These are phyloP conservation scores for Tachycineta bicolor DNA, from an alignment of 2,113 vertebrate genomes.

Conservation along the genomic window DNA sequence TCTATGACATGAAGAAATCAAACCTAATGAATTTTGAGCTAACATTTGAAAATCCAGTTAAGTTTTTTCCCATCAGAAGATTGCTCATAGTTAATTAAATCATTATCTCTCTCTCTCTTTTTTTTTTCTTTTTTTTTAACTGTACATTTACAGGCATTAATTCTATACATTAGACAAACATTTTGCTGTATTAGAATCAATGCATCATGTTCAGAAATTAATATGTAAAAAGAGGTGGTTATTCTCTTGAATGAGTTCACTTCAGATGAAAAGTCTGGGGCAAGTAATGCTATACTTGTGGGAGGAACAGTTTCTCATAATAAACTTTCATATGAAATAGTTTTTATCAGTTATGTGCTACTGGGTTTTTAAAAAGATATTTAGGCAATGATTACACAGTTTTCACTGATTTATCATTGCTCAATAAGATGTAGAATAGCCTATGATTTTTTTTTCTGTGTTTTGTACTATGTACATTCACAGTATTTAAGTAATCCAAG, in stretches of 20 bases:
- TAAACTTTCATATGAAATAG: neutral
- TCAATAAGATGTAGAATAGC: neutral
- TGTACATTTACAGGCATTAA: slow-evolving; percentile 41
- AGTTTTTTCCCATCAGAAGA: slow-evolving; percentile 33
- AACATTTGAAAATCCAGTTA: slow-evolving; percentile 63
- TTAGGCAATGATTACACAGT: neutral
- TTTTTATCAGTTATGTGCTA: neutral
- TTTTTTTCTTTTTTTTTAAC: neutral
- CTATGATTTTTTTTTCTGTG: neutral
- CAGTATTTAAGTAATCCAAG: neutral
- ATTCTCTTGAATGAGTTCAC: slow-evolving; percentile 8
- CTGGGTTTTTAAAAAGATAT: neutral
- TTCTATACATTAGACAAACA: slow-evolving; percentile 27
- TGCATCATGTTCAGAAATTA: neutral
- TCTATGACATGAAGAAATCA: slow-evolving; percentile 52
- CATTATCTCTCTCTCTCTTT: neutral
- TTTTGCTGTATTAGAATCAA: neutral
- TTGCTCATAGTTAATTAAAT: slow-evolving; percentile 58
- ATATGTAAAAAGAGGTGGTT: neutral
- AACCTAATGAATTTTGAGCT: slow-evolving; percentile 54
- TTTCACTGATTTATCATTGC: neutral
- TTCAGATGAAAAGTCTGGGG: neutral
- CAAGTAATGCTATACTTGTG: neutral
- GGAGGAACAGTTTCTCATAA: neutral
- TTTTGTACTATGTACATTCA: neutral